Evolutionary conservation across 2,797 vertebrate genomes (phyloP).

Genomic region (Diceros bicornis): DNA sequence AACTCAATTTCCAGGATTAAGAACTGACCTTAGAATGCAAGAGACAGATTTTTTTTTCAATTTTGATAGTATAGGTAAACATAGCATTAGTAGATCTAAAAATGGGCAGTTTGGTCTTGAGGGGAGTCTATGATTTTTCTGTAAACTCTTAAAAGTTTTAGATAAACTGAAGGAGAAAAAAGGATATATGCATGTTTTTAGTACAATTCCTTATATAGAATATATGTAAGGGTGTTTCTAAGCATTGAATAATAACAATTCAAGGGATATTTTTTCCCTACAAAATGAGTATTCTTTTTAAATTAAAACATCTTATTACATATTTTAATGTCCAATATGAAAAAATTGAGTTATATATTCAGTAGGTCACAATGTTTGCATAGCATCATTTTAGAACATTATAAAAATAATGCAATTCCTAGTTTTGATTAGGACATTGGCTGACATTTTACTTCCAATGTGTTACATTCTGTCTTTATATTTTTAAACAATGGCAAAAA

Average conservation of each 20-base stretch:
- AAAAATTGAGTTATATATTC: slow-evolving; percentile 42
- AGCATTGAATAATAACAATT: neutral
- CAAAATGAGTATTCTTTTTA: neutral
- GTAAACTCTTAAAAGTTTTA: neutral
- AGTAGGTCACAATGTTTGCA: slow-evolving; percentile 58
- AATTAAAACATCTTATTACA: neutral
- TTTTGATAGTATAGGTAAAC: neutral
- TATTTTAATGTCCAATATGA: slow-evolving; percentile 39
- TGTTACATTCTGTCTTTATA: slow-evolving; percentile 73
- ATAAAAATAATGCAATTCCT: slow-evolving; percentile 69
- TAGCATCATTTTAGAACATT: slow-evolving; percentile 57
- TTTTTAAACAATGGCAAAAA: slow-evolving; percentile 81
- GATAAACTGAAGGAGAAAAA: neutral
- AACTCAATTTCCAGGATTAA: neutral
- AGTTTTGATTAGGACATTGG: slow-evolving; percentile 70
- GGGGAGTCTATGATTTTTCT: neutral
- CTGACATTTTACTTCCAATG: slow-evolving; percentile 76
- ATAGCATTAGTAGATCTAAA: neutral
- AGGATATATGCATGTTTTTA: neutral
- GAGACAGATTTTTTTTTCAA: neutral
- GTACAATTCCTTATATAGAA: neutral
- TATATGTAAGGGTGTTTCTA: neutral
- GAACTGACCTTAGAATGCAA: neutral
- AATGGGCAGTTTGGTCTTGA: neutral
- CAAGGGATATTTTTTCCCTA: neutral